A percentile compares a stretch with the other conserved stretches of the same genome.
phyloP scores from a whole-genome alignment of 1,140 invertebrate genomes.

The Notospermus geniculatus region DNA sequence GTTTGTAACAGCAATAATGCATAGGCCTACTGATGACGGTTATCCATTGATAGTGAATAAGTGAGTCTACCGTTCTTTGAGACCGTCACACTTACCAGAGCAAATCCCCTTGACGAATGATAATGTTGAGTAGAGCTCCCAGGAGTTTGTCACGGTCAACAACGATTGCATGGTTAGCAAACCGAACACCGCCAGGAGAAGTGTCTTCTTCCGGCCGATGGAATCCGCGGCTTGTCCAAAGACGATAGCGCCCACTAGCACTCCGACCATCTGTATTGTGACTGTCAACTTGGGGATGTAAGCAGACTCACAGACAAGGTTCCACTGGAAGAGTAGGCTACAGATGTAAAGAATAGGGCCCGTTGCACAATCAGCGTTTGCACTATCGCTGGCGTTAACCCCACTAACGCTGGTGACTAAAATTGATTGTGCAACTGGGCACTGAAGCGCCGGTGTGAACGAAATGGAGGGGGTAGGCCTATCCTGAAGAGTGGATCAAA shows the following conservation, averaged over 20 bases:
- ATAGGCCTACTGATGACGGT: too few species aligned
- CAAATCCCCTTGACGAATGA: slow-evolving; percentile 35
- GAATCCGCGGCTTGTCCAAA: slow-evolving; percentile 40
- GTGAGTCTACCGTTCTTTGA: too few species aligned
- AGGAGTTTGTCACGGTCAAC: slow-evolving; percentile 30
- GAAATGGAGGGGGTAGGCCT: background rate
- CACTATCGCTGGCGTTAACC: background rate
- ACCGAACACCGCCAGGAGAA: slow-evolving; percentile 29
- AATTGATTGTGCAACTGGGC: background rate
- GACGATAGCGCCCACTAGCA: slow-evolving; percentile 35
- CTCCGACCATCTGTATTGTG: slow-evolving; percentile 41
- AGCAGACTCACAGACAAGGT: slow-evolving; percentile 30
- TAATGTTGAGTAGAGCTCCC: slow-evolving; percentile 37
- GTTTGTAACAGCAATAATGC: too few species aligned
- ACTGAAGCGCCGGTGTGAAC: too few species aligned
- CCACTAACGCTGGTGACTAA: background rate
- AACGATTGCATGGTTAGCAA: slow-evolving; percentile 29
- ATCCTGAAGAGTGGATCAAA: too few species aligned
- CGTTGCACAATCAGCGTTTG: background rate
- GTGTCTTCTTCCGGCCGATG: slow-evolving; percentile 36
- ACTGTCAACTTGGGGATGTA: slow-evolving; percentile 31
- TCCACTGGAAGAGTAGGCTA: slow-evolving; percentile 32
- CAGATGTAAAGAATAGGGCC: background rate
- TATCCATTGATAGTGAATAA: too few species aligned
- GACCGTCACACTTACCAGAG: slow-evolving; percentile 20